Base-by-base conservation (phyloP, 1,140 invertebrate species). In the Lutraria rhynchaena region DNA sequence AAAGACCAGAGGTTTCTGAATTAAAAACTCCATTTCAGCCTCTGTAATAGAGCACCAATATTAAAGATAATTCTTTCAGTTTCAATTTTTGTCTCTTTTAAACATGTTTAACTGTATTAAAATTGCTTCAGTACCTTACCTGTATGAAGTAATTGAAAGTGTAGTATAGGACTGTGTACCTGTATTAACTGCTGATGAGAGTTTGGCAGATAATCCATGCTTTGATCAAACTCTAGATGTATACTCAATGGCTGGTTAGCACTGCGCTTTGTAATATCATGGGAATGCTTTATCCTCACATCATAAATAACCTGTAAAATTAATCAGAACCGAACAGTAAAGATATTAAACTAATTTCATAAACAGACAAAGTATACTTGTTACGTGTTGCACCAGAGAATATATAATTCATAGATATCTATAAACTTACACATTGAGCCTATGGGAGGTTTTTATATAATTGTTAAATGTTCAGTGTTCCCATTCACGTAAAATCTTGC, bases 191-290 rank as follows among this genome's bases (percentile, higher is more conserved):
- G 94, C 90, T 96, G 95, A 92, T 97, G 96, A 87, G 96, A 95
- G 83, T 93, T 92, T 81, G 96, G 95, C 90, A 98, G 93, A 11
- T 78, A 41, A 92, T 96, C 96, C 63, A 98, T 96, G 90, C 97
- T 98, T 78, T 95, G 94, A 90, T 99, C 98, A 91, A 98, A 98
- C 89, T 95, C 95, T 81, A 98, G 94, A 83, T 97, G 95, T 86
- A 99, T 98, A 87, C 97, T 94, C 67, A 99, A 93, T 1, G 95
- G 96, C 89, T 98, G 96, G 93, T 96, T 95, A 81, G 96, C 94
- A 91, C 96, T 97, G 71, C 97, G 93, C 91, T 96, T 97, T 86
- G 94, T 95, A 83, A 98, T 94, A 85, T 95, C 91, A 92, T 98
- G 96, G 35, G 92, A 92, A 49, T 67, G 41, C 83, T 96, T 95